Percentiles rank a stretch among this genome's conserved stretches.
These are phyloP conservation scores for Echinops telfairi DNA, from an alignment of 2,113 vertebrate genomes.

Conservation along the genomic window DNA sequence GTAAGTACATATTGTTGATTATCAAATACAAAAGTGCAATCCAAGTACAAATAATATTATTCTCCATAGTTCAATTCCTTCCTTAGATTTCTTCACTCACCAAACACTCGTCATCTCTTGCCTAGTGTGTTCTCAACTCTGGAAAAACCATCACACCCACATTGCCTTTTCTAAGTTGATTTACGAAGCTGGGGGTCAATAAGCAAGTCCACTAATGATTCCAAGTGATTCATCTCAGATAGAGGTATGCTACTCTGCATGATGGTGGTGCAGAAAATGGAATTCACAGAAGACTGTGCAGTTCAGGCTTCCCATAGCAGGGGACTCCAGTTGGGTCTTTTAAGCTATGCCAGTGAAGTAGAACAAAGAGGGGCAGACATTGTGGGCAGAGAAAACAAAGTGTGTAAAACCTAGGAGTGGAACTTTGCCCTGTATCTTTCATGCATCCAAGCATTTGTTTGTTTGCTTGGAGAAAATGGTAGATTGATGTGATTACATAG, in stretches of 20 bases:
- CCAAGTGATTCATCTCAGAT: background rate
- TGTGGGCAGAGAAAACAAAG: background rate
- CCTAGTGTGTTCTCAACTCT: background rate
- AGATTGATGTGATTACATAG: background rate
- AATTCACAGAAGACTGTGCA: background rate
- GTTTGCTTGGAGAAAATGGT: background rate
- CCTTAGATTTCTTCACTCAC: background rate
- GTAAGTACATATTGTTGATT: background rate
- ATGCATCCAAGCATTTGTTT: background rate
- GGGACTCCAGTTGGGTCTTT: background rate
- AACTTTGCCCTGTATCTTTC: background rate
- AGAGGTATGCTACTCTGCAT: background rate
- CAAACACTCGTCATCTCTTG: background rate
- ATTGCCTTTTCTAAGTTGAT: background rate
- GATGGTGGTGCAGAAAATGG: background rate
- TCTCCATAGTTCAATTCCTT: background rate
- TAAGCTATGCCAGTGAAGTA: background rate
- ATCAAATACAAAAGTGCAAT: background rate
- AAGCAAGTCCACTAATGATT: background rate
- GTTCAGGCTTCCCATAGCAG: background rate
- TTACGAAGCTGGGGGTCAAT: background rate
- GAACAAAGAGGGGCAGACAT: background rate
- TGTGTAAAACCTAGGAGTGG: background rate
- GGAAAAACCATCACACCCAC: background rate
- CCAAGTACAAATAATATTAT: constrained; percentile 33